These are phyloP conservation scores for Dolichotis patagonum DNA, from an alignment of 2,113 vertebrate genomes.

Conservation along the genomic window DNA sequence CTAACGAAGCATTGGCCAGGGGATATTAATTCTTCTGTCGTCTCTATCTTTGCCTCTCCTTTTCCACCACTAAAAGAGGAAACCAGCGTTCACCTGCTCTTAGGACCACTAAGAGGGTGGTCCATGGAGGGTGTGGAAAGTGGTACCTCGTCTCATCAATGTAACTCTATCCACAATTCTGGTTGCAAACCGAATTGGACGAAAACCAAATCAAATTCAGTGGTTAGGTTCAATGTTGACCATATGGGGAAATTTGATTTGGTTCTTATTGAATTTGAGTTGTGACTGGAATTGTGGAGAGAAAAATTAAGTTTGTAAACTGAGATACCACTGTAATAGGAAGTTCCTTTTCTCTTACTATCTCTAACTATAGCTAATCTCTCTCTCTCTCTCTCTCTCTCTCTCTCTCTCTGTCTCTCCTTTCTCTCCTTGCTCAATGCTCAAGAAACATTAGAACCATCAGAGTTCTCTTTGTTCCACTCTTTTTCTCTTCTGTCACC, in stretches of 20 bases:
- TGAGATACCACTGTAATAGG: neutral
- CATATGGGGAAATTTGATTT: neutral
- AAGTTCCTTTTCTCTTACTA: neutral
- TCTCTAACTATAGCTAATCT: neutral
- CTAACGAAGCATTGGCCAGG: neutral
- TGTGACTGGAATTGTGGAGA: neutral
- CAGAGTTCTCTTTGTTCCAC: neutral
- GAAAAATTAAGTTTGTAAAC: neutral
- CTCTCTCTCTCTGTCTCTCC: neutral
- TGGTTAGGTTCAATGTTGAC: neutral
- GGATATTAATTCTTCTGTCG: neutral
- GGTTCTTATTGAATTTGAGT: neutral
- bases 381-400: neutral
- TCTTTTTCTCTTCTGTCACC: neutral
- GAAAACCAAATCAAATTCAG: neutral
- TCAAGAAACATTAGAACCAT: neutral
- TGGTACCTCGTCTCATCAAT: neutral
- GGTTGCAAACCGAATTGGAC: neutral
- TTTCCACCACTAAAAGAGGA: neutral
- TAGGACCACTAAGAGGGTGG: rapidly evolving
- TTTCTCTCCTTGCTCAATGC: neutral
- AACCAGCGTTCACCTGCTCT: neutral
- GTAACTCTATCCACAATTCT: neutral
- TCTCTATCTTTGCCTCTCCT: neutral
- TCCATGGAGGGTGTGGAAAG: neutral